Percentiles rank a stretch among this genome's conserved stretches.
phyloP scores from a whole-genome alignment of 2,113 vertebrate genomes.

The Muntiacus reevesi region DNA sequence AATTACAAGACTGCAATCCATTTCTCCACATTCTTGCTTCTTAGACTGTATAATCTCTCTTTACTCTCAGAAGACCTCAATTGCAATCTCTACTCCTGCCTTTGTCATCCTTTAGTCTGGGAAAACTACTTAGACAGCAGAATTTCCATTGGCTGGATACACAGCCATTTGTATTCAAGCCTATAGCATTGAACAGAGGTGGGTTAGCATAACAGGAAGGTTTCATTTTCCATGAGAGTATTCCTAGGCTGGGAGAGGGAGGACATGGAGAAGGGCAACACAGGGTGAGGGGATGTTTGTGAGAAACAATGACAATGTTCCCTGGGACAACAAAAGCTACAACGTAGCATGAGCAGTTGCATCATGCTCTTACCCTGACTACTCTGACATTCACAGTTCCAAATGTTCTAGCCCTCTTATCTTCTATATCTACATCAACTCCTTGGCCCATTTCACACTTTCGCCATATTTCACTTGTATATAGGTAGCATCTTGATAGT shows the following conservation, averaged over 20 bases:
- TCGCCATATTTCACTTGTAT: background rate
- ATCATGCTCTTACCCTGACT: background rate
- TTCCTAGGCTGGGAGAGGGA: background rate
- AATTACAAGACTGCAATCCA: conserved; percentile 31
- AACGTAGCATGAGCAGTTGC: background rate
- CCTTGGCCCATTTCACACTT: background rate
- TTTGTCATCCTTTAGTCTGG: background rate
- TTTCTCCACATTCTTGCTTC: conserved; percentile 22
- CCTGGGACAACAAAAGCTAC: background rate
- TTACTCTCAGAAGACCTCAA: background rate
- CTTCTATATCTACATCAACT: background rate
- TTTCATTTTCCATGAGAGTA: background rate
- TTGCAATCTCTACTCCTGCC: background rate
- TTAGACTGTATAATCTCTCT: background rate
- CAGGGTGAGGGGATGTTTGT: background rate
- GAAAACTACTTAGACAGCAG: background rate
- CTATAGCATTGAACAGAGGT: background rate
- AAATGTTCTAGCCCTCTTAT: background rate
- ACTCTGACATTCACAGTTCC: background rate
- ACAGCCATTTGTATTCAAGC: background rate
- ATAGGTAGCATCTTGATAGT: background rate
- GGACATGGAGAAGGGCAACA: too few species aligned
- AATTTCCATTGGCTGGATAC: background rate
- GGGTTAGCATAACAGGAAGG: background rate
- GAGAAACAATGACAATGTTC: background rate